Evolutionary conservation across 2,888 invertebrate genomes (phyloP).

Genomic region (Pherbina coryleti): DNA sequence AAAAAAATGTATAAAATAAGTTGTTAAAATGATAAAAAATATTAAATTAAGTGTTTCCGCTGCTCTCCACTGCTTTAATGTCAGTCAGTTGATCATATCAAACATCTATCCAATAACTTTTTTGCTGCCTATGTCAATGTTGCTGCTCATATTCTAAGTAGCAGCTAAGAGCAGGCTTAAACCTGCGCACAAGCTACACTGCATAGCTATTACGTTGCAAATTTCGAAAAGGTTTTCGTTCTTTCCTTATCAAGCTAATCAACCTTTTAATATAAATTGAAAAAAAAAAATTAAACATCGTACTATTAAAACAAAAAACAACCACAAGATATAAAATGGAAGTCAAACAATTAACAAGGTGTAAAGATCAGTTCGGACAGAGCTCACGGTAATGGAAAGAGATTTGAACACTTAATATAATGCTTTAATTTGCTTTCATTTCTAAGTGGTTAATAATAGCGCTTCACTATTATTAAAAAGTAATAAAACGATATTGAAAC

Average conservation of each 20-base stretch:
- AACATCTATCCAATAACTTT: not conserved
- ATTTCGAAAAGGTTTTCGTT: too few relatives aligned
- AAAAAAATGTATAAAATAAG: not conserved
- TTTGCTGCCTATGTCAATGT: not conserved
- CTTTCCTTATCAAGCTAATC: too few relatives aligned
- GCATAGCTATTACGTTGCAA: too few relatives aligned
- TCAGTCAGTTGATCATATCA: not conserved
- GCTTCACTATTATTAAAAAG: constrained; percentile 1
- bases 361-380: too few relatives aligned
- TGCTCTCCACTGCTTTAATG: not conserved
- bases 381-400: too few relatives aligned
- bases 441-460: not conserved
- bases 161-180: too few relatives aligned
- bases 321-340: too few relatives aligned
- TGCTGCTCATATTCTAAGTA: not conserved
- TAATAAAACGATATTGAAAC: not conserved
- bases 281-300: too few relatives aligned
- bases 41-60: constrained; percentile 24
- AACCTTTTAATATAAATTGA: too few relatives aligned
- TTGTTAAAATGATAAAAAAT: not conserved
- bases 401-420: not conserved
- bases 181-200: too few relatives aligned
- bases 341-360: too few relatives aligned
- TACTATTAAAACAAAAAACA: too few relatives aligned
- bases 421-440: constrained; percentile 4